phyloP scores from a whole-genome alignment of 2,113 vertebrate genomes.

The Hyaena hyaena region DNA sequence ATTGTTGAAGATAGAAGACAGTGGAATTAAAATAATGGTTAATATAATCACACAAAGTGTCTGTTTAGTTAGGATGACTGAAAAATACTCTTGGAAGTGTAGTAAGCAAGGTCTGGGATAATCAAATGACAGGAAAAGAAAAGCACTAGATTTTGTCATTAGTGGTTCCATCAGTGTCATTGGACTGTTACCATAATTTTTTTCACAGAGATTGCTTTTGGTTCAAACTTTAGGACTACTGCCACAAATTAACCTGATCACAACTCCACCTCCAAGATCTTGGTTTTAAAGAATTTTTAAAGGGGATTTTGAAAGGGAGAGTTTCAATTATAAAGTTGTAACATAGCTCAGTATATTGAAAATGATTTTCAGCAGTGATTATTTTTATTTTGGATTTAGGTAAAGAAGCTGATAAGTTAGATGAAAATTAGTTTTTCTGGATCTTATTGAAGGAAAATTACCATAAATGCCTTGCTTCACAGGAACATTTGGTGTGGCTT shows the following conservation, averaged over 20 bases:
- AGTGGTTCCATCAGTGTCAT: background rate
- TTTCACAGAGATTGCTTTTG: background rate
- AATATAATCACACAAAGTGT: background rate
- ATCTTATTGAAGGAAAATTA: background rate
- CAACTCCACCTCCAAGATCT: background rate
- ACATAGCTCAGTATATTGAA: background rate
- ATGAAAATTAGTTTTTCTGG: background rate
- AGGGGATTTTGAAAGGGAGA: background rate
- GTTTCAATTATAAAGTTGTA: background rate
- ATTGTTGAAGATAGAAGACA: background rate
- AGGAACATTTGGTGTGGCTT: background rate
- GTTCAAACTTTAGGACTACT: background rate
- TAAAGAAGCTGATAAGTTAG: background rate
- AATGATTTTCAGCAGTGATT: background rate
- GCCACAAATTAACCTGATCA: background rate
- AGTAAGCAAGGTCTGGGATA: background rate
- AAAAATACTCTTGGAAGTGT: background rate
- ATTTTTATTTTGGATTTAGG: background rate
- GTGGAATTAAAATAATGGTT: slow-evolving; percentile 33
- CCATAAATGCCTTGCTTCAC: background rate
- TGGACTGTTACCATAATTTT: background rate
- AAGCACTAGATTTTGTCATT: background rate
- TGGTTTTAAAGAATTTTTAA: background rate
- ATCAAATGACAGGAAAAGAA: background rate
- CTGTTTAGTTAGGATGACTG: slow-evolving; percentile 19